Percentiles rank a stretch among this genome's conserved stretches.
These are phyloP conservation scores for Chionodraco myersi DNA, from an alignment of 2,113 vertebrate species.

Conservation along the genomic window DNA sequence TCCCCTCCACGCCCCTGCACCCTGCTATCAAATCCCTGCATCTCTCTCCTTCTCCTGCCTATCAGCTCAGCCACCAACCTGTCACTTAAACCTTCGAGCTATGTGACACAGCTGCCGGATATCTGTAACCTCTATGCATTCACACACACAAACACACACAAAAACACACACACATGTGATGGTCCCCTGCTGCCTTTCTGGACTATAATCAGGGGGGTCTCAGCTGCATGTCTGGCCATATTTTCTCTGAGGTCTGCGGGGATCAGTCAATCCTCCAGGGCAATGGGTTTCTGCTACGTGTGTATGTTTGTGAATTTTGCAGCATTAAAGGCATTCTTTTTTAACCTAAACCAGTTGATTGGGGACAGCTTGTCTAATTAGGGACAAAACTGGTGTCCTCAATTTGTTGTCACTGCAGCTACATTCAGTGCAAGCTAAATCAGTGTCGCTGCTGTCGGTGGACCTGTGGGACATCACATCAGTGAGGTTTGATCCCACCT, in stretches of 20 bases:
- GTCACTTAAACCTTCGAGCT: constrained; percentile 65
- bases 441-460: not conserved
- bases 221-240: constrained; percentile 70
- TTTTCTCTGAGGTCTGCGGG: constrained; percentile 54
- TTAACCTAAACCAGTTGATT: constrained; percentile 30
- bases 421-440: constrained; percentile 6
- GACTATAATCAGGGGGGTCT: constrained; percentile 71
- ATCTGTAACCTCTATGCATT: constrained; percentile 50
- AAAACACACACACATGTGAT: constrained; percentile 30
- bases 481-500: not conserved
- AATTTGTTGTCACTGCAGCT: constrained; percentile 11
- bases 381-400: not conserved
- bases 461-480: not conserved
- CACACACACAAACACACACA: constrained; percentile 12
- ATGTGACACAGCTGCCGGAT: constrained; percentile 66
- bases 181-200: constrained; percentile 59
- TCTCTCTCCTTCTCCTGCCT: constrained; percentile 41
- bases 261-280: constrained; percentile 62
- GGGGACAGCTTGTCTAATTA: constrained; percentile 16
- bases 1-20: constrained; percentile 15
- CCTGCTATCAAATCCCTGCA: constrained; percentile 44
- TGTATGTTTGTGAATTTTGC: constrained; percentile 25
- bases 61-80: constrained; percentile 59
- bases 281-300: constrained; percentile 25
- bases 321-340: constrained; percentile 7